These are phyloP conservation scores for Wasmannia auropunctata DNA, from an alignment of 1,140 invertebrate genomes.

Conservation along the genomic window DNA sequence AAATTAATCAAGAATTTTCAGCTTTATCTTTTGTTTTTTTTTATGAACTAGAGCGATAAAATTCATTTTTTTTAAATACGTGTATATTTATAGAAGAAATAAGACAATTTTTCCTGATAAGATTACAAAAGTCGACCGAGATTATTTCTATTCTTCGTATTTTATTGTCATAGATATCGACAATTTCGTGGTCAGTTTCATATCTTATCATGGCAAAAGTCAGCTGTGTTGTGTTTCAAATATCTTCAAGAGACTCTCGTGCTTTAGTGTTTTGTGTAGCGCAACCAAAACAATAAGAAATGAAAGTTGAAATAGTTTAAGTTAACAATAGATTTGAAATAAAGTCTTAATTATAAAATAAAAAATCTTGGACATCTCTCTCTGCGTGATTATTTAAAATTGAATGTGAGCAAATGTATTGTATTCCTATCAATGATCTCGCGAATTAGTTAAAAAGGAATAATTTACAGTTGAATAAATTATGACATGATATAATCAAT, in stretches of 20 bases:
- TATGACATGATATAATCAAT: not conserved
- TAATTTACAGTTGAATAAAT: not conserved
- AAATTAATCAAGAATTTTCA: not conserved
- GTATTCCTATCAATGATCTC: too few species aligned
- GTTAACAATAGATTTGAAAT: not conserved
- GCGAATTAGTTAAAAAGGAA: not conserved
- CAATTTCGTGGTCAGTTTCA: not conserved
- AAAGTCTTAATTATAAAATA: not conserved
- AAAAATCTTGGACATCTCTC: not conserved
- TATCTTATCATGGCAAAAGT: not conserved
- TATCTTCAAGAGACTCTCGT: too few species aligned
- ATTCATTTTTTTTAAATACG: not conserved
- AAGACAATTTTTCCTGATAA: not conserved
- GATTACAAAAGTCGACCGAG: not conserved
- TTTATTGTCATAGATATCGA: not conserved
- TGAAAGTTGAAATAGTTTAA: not conserved
- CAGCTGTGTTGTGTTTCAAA: not conserved
- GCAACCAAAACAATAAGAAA: not conserved
- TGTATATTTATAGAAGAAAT: not conserved
- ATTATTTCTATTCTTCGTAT: constrained; percentile 3
- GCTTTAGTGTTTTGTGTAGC: not conserved
- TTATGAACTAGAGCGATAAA: not conserved
- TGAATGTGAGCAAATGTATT: too few species aligned
- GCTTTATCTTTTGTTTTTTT: not conserved
- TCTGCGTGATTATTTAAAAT: too few species aligned